A percentile compares a stretch with the other conserved stretches of the same genome.
phyloP scores from a whole-genome alignment of 2,888 invertebrate species.

The Lottia gigantea region DNA sequence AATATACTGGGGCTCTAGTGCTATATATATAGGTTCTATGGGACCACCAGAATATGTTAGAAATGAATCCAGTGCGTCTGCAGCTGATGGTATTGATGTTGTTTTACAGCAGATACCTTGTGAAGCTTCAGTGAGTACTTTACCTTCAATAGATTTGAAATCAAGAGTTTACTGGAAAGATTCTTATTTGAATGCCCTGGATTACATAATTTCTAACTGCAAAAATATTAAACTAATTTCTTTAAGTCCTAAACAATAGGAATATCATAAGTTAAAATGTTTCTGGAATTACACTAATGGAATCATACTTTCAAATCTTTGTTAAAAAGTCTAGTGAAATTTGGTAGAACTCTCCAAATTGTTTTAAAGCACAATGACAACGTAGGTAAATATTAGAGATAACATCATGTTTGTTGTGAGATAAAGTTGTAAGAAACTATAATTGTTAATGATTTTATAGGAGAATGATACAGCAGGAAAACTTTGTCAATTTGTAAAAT shows the following conservation, averaged over 20 bases:
- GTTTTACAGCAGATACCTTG: constrained; percentile 14
- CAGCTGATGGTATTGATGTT: constrained; percentile 24
- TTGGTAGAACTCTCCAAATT: too few species aligned
- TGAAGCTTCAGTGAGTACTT: constrained; percentile 20
- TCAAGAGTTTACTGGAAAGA: too few species aligned
- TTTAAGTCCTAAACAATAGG: neutral
- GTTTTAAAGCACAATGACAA: too few species aligned
- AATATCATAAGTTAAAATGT: too few species aligned
- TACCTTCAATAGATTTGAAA: neutral
- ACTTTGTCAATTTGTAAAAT: constrained; percentile 64
- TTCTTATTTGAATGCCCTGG: neutral
- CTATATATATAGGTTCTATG: constrained; percentile 71
- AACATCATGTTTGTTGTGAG: too few species aligned
- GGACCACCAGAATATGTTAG: constrained; percentile 50
- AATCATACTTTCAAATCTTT: too few species aligned
- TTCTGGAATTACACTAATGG: too few species aligned
- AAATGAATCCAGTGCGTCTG: constrained; percentile 46
- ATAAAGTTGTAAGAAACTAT: too few species aligned
- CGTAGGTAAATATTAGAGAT: too few species aligned
- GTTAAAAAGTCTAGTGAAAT: too few species aligned
- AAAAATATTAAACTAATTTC: neutral
- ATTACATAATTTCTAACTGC: neutral
- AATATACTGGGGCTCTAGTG: constrained; percentile 78
- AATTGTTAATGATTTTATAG: constrained; percentile 32
- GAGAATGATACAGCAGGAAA: constrained; percentile 41